These are phyloP conservation scores for Neopipo cinnamomea DNA, from an alignment of 2,113 vertebrate species.

Conservation along the genomic window DNA sequence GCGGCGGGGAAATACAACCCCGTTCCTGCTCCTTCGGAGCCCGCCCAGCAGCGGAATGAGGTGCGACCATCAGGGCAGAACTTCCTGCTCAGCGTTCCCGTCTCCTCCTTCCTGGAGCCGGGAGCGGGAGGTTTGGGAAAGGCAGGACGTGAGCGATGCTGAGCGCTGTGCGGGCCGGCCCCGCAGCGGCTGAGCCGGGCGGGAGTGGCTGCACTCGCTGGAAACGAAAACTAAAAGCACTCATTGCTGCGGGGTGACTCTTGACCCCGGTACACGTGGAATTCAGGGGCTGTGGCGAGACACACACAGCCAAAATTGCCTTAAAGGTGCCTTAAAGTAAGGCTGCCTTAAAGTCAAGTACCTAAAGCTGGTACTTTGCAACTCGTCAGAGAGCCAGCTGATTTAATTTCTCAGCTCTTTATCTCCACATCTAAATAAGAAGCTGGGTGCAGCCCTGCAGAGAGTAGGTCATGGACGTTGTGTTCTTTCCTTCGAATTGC, in stretches of 20 bases:
- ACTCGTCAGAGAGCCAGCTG: fast-evolving
- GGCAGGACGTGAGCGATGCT: neutral
- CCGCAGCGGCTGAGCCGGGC: neutral
- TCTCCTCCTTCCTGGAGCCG: neutral
- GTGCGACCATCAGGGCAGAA: neutral
- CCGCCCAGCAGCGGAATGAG: neutral
- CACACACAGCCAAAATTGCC: neutral
- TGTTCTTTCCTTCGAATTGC: neutral
- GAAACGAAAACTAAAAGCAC: fast-evolving
- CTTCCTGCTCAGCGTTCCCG: neutral
- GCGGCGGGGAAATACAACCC: neutral
- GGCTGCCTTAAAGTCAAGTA: fast-evolving
- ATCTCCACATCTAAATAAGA: fast-evolving
- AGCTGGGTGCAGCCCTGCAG: fast-evolving
- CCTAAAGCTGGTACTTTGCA: neutral
- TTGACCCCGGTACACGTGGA: neutral
- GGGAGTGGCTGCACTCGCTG: fast-evolving
- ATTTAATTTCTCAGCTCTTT: fast-evolving
- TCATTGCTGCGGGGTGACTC: fast-evolving
- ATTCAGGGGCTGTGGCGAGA: neutral
- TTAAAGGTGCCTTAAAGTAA: fast-evolving
- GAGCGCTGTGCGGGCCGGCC: neutral
- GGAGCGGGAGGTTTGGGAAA: neutral
- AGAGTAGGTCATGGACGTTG: neutral
- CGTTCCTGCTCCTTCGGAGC: neutral